Evolutionary conservation across 2,113 vertebrate genomes (phyloP), one percentile per base, ranked within the genome.

Genomic region (Lagopus muta): DNA sequence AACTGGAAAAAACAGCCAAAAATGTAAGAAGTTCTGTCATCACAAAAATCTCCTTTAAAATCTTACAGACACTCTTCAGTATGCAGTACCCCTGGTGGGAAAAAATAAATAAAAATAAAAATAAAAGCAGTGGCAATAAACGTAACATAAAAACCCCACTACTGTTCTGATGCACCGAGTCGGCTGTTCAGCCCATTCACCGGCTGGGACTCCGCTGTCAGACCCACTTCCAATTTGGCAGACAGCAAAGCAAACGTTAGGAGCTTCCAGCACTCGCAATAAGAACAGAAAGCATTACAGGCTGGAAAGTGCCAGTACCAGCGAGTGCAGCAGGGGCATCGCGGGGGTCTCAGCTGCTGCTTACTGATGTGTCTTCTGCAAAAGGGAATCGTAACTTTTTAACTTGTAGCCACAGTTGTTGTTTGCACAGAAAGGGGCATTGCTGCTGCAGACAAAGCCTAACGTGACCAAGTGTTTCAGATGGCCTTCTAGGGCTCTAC

Each of bases 401-500:
- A 42, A 78, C 45, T 76, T 60, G 27, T 50, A 83, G 22, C 11
- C 47, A 20, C 15, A 55, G 55, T 6, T 28, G 40, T 8, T 8
- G 38, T 10, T 5, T 60, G 43, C 74, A 36, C 38, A 82, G 42
- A 52, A 32, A 69, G 11, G 40, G 50, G 4, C 0, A 70, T 6
- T 9, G 55, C 40, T 64, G 61, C 6, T 2, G 12, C 52, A 89
- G 43, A 17, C 38, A 75, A 8, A 0, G 2, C 13, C 14, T 40
- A 71, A 9, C 0, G 0, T 65, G 60, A 50, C 8, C 18, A 30
- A 11, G 21, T 30, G 36, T 52, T 89, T 42, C 30, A 61, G 40
- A 45, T 15, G 64, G 52, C 47, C 22, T 62, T 2, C 0, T 0
- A 30, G 24, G 11, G 21, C 8, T 40, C 40, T 66, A 40, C 32